These are phyloP conservation scores for Himantopus leucocephalus DNA, from an alignment of 2,113 vertebrate species.

Conservation along the genomic window DNA sequence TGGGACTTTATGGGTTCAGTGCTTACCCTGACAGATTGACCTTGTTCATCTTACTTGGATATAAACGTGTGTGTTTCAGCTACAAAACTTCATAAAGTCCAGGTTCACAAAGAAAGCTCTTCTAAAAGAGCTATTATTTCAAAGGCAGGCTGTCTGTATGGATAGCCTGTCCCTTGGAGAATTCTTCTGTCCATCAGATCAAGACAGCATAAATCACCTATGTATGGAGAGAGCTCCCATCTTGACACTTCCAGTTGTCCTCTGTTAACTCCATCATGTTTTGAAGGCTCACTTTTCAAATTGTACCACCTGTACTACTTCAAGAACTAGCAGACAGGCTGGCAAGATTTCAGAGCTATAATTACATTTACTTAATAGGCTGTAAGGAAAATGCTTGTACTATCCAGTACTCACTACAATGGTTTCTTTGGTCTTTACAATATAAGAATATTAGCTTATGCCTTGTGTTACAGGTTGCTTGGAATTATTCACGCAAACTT, in stretches of 20 bases:
- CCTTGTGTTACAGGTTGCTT: neutral
- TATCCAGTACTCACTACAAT: neutral
- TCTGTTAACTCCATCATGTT: neutral
- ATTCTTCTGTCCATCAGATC: neutral
- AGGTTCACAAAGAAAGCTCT: neutral
- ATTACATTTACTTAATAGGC: neutral
- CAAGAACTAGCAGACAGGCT: neutral
- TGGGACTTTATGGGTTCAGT: neutral
- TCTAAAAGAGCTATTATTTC: neutral
- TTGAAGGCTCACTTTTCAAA: neutral
- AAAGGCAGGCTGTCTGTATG: neutral
- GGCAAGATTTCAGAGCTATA: neutral
- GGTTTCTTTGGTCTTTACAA: neutral
- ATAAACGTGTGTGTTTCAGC: neutral
- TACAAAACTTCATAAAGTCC: neutral
- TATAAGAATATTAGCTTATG: neutral
- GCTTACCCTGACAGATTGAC: neutral
- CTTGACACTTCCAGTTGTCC: neutral
- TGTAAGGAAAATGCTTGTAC: neutral
- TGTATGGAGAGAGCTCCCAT: neutral
- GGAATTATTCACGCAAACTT: neutral
- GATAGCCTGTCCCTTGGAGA: neutral
- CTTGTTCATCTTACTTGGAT: neutral
- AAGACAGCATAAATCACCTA: neutral
- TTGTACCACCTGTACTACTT: neutral